A percentile compares a stretch with the other conserved stretches of the same genome.
phyloP scores from a whole-genome alignment of 2,113 vertebrate genomes.

The Beaufortia kweichowensis region DNA sequence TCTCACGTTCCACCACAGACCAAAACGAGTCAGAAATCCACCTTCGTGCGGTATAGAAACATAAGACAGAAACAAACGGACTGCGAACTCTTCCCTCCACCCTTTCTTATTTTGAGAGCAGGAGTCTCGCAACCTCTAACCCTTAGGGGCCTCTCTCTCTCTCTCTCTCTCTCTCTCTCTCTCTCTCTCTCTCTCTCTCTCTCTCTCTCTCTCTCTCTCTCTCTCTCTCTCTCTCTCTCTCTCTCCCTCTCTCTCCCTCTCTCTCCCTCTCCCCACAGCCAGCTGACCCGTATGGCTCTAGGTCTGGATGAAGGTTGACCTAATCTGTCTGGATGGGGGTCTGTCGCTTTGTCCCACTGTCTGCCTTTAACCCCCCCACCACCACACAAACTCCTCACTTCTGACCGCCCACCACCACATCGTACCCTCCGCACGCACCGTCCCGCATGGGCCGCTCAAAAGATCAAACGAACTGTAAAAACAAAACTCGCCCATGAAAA shows the following conservation, averaged over 20 bases:
- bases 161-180: constrained; percentile 52
- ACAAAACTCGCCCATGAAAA: not conserved
- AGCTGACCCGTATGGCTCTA: constrained; percentile 82
- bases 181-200: constrained; percentile 52
- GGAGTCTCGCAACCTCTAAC: constrained; percentile 75
- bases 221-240: constrained; percentile 58
- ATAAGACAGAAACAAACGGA: constrained; percentile 14
- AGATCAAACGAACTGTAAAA: not conserved
- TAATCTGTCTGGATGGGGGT: constrained; percentile 86
- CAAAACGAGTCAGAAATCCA: not conserved
- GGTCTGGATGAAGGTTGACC: constrained; percentile 81
- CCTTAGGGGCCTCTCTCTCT: constrained; percentile 51
- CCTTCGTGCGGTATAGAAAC: not conserved
- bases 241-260: constrained; percentile 37
- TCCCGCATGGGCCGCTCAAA: not conserved
- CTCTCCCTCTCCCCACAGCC: constrained; percentile 74
- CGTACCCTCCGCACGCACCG: not conserved
- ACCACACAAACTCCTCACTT: constrained; percentile 32
- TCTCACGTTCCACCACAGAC: not conserved
- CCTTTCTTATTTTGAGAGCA: constrained; percentile 61
- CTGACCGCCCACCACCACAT: not conserved
- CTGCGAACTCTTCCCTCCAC: constrained; percentile 63
- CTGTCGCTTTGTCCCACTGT: constrained; percentile 88
- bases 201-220: constrained; percentile 49
- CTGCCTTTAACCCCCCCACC: constrained; percentile 77